Evolutionary conservation across 2,797 vertebrate genomes (phyloP), one percentile per base, ranked within the genome.

Genomic region (Bradypodion ventrale): DNA sequence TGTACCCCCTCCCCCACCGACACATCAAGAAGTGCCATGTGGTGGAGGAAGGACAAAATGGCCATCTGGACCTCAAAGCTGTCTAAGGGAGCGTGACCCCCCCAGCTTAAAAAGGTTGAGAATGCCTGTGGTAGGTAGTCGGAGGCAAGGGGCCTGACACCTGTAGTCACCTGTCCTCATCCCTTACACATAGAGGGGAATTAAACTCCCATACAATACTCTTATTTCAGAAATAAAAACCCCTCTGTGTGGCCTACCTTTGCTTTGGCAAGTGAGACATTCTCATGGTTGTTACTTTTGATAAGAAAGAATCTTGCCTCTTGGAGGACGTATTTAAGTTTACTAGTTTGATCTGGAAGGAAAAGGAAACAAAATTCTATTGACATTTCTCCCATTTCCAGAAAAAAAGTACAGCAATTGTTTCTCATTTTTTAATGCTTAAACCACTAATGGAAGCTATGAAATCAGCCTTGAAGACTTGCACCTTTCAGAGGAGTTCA

Each of bases 261-360:
- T 32, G 98, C 98, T 96, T 99, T 99, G 80, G 98, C 98, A 93
- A 99, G 97, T 0, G 98, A 99, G 1, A 99, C 98, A 5, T 99
- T 99, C 93, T 99, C 98, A 84, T 99, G 98, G 93, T 99, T 99
- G 96, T 99, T 99, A 97, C 98, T 99, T 95, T 99, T 99, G 88
- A 99, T 99, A 77, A 99, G 97, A 94, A 99, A 99, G 95, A 98
- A 99, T 72, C 98, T 96, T 90, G 98, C 98, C 70, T 98, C 98
- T 92, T 98, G 96, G 82, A 99, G 96, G 92, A 99, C 96, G 88
- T 99, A 99, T 73, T 98, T 98, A 87, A 99, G 97, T 93, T 98
- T 99, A 94, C 96, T 98, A 88, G 97, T 98, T 81, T 98, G 98
- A 95, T 98, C 98, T 99, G 92, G 75, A 93, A 95, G 93, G 92